Conservation (phyloP, 2,888 invertebrate genomes). For the Lapara coniferarum region DNA sequence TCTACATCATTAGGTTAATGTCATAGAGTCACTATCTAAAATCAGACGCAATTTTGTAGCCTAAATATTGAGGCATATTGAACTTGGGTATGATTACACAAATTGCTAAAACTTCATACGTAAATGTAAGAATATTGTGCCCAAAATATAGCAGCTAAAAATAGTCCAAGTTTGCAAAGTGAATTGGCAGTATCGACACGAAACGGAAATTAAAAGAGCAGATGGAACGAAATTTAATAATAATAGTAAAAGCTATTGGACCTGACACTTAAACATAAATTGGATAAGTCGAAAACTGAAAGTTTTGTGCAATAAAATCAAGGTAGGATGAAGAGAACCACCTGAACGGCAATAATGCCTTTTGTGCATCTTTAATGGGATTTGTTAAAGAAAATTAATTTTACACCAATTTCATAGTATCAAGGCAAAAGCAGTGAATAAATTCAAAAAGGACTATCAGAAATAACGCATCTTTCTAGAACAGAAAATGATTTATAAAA, state of each 20-base stretch:
- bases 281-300: not conserved
- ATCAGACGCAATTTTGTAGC: not conserved
- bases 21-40: constrained; percentile 14
- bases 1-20: constrained; percentile 4
- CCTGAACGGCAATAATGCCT: not conserved
- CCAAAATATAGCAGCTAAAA: constrained; percentile 4
- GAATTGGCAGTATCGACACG: constrained; percentile 25
- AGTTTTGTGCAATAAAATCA: not conserved
- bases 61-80: not conserved
- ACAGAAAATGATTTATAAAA: not conserved
- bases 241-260: constrained; percentile 22
- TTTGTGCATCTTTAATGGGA: not conserved
- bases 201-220: constrained; percentile 37
- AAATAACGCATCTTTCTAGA: not conserved
- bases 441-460: not conserved
- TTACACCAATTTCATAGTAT: too few relatives aligned
- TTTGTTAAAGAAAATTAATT: not conserved
- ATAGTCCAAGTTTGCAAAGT: constrained; percentile 11
- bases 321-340: not conserved
- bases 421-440: too few relatives aligned
- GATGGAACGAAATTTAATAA: constrained; percentile 29
- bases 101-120: not conserved
- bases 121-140: not conserved
- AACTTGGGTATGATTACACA: not conserved
- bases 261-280: constrained; percentile 12